Evolutionary conservation across 2,797 vertebrate species (phyloP).

Genomic region (Notolepis coatsorum): DNA sequence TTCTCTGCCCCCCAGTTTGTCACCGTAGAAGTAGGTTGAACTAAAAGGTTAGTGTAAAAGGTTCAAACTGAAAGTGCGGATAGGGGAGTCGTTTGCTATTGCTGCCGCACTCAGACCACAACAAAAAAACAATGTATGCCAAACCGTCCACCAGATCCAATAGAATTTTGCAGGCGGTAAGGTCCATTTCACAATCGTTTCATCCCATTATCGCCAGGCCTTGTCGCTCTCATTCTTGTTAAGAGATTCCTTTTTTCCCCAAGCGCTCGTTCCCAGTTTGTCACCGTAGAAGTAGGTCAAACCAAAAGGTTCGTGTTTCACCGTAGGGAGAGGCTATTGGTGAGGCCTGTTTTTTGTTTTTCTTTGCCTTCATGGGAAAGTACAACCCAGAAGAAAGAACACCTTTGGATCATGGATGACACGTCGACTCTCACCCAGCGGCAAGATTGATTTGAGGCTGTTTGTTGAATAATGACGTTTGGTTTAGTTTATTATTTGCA

Average conservation of each 20-base stretch:
- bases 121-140: no score
- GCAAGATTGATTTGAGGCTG: not conserved
- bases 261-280: slow-evolving; percentile 22
- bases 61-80: no score
- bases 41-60: slow-evolving; percentile 33
- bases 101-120: no score
- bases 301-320: slow-evolving; percentile 40
- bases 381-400: not conserved
- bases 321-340: slow-evolving; percentile 17
- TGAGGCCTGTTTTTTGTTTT: slow-evolving; percentile 1
- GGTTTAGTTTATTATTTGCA: no score
- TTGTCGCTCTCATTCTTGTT: slow-evolving; percentile 15
- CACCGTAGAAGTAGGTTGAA: slow-evolving; percentile 28
- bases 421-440: not conserved
- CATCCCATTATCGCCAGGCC: not conserved
- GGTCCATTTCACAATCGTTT: slow-evolving; percentile 4
- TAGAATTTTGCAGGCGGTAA: not conserved
- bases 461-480: not conserved
- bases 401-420: not conserved
- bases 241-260: slow-evolving; percentile 29
- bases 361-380: not conserved
- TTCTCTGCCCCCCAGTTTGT: slow-evolving; percentile 17
- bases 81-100: not conserved
- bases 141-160: no score
- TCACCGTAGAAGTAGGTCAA: slow-evolving; percentile 26